Evolutionary conservation across 2,888 invertebrate species (phyloP).

Genomic region (Drosophila leonis): DNA sequence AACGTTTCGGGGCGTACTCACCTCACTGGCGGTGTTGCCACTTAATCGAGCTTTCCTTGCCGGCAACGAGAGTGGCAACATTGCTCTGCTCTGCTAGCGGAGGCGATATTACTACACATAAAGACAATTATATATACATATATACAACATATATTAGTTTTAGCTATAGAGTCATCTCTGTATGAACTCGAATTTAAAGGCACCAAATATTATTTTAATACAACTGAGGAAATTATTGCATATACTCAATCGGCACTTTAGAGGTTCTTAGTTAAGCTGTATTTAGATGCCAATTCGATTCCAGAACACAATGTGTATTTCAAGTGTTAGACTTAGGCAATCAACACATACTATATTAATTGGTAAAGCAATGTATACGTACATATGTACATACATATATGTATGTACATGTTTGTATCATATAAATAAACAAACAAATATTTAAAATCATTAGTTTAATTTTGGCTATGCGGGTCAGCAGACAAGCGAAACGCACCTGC

Average conservation of each 20-base stretch:
- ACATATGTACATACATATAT: not conserved
- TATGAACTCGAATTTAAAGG: slow-evolving; percentile 25
- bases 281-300: slow-evolving; percentile 22
- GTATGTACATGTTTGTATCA: slow-evolving; percentile 28
- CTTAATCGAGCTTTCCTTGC: slow-evolving; percentile 95
- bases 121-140: not conserved
- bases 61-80: slow-evolving; percentile 96
- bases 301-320: slow-evolving; percentile 22
- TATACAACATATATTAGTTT: slow-evolving; percentile 4
- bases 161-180: slow-evolving; percentile 4
- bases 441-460: not conserved
- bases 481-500: not conserved
- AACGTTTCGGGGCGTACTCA: slow-evolving; percentile 95
- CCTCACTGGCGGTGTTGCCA: slow-evolving; percentile 95
- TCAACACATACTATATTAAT: slow-evolving; percentile 17
- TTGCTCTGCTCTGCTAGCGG: slow-evolving; percentile 91
- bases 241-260: slow-evolving; percentile 46
- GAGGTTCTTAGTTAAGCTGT: slow-evolving; percentile 21
- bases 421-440: slow-evolving; percentile 31
- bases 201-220: slow-evolving; percentile 72
- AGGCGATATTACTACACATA: slow-evolving; percentile 2
- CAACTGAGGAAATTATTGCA: slow-evolving; percentile 35
- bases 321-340: slow-evolving; percentile 33
- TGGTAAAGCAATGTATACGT: slow-evolving; percentile 16
- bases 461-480: not conserved